Percentiles rank a stretch among this genome's conserved stretches.
Conservation (phyloP, 2,888 invertebrate genomes). For the Macrosoma leucophasiata region DNA sequence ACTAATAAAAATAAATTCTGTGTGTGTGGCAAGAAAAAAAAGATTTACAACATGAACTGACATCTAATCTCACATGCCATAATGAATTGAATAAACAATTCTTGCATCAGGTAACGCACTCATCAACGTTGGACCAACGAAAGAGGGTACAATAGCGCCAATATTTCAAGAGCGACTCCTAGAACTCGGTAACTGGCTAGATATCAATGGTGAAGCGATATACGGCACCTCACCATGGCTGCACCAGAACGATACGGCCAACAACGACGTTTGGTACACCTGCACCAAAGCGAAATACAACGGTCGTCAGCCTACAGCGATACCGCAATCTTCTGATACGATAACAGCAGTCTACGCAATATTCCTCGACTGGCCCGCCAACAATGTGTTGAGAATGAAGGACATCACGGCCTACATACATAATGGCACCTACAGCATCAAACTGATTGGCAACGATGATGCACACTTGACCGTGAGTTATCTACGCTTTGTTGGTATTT, state of each 20-base stretch:
- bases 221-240: conserved; percentile 86
- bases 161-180: conserved; percentile 90
- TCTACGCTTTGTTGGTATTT: conserved; percentile 11
- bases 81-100: too few relatives aligned
- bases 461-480: conserved; percentile 40
- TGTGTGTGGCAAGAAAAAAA: too few relatives aligned
- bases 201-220: conserved; percentile 91
- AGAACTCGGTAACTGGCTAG: conserved; percentile 87
- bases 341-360: conserved; percentile 78
- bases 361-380: conserved; percentile 81
- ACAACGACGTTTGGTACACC: conserved; percentile 86
- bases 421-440: conserved; percentile 36
- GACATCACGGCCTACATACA: conserved; percentile 40
- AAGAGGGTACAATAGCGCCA: conserved; percentile 89
- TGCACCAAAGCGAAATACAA: conserved; percentile 39
- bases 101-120: conserved; percentile 84
- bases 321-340: conserved; percentile 30
- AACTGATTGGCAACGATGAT: conserved; percentile 43
- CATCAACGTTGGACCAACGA: conserved; percentile 92
- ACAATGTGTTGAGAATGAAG: conserved; percentile 55
- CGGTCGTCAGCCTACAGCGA: conserved; percentile 33
- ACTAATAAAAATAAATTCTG: too few relatives aligned
- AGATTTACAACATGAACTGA: too few relatives aligned
- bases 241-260: conserved; percentile 85
- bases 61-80: too few relatives aligned